Percentiles rank a stretch among this genome's conserved stretches.
These are phyloP conservation scores for Chironomus tentans DNA, from an alignment of 2,888 invertebrate species.

Conservation along the genomic window DNA sequence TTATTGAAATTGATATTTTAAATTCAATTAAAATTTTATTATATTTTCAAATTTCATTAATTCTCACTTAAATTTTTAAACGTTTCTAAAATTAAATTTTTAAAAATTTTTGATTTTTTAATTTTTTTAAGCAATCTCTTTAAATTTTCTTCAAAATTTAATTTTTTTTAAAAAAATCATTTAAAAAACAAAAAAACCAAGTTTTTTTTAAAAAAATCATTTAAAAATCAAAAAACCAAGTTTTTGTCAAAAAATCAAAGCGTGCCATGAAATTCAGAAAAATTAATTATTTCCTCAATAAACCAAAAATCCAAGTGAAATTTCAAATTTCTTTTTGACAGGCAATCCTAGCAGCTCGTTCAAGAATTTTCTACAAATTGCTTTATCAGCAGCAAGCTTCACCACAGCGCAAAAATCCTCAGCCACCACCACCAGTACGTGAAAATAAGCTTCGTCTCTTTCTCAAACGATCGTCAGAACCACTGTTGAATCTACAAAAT, in stretches of 20 bases:
- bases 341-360: constrained; percentile 19
- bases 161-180: neutral
- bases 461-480: constrained; percentile 60
- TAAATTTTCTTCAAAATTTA: too few species aligned
- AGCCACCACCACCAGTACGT: constrained; percentile 52
- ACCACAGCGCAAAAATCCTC: constrained; percentile 53
- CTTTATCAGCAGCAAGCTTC: constrained; percentile 54
- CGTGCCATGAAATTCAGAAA: too few species aligned
- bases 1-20: too few species aligned
- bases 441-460: constrained; percentile 59
- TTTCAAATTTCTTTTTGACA: neutral
- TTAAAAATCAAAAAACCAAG: neutral
- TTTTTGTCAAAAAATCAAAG: neutral
- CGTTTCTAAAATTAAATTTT: too few species aligned
- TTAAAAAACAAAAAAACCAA: neutral
- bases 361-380: constrained; percentile 52
- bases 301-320: too few species aligned
- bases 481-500: constrained; percentile 55
- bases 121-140: too few species aligned
- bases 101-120: too few species aligned
- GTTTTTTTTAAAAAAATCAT: neutral
- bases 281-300: too few species aligned
- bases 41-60: too few species aligned
- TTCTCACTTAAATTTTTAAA: too few species aligned
- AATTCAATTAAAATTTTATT: too few species aligned